phyloP scores from a whole-genome alignment of 2,113 vertebrate genomes.

The Sorex fumeus region DNA sequence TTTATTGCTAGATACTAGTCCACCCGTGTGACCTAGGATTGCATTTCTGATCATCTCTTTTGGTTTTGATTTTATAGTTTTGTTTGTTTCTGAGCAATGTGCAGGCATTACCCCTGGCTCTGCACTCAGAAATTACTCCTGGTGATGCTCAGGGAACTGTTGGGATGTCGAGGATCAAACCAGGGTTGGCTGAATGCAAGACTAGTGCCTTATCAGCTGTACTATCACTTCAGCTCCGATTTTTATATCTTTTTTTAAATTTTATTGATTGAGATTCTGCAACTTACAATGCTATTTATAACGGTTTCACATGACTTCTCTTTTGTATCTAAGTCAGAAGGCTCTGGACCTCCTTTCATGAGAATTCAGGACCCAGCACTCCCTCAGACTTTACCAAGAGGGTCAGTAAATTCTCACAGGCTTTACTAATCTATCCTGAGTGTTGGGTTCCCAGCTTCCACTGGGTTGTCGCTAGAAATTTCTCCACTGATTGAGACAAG shows the following conservation, averaged over 20 bases:
- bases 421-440: conserved; percentile 35
- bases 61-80: neutral
- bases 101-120: too few relatives aligned
- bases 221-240: too few relatives aligned
- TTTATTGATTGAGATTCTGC: too few relatives aligned
- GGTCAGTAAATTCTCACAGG: neutral
- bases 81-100: too few relatives aligned
- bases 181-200: too few relatives aligned
- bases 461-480: conserved; percentile 5
- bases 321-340: conserved; percentile 28
- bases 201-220: too few relatives aligned
- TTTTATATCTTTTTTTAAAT: too few relatives aligned
- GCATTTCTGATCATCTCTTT: conserved; percentile 13
- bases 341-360: neutral
- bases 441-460: conserved; percentile 11
- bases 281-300: too few relatives aligned
- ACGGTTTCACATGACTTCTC: neutral
- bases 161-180: too few relatives aligned
- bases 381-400: neutral
- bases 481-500: neutral
- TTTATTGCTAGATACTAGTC: neutral
- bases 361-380: neutral
- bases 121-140: too few relatives aligned
- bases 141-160: too few relatives aligned
- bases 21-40: neutral